Evolutionary conservation across 2,113 vertebrate genomes (phyloP).

Genomic region (Pipa parva): DNA sequence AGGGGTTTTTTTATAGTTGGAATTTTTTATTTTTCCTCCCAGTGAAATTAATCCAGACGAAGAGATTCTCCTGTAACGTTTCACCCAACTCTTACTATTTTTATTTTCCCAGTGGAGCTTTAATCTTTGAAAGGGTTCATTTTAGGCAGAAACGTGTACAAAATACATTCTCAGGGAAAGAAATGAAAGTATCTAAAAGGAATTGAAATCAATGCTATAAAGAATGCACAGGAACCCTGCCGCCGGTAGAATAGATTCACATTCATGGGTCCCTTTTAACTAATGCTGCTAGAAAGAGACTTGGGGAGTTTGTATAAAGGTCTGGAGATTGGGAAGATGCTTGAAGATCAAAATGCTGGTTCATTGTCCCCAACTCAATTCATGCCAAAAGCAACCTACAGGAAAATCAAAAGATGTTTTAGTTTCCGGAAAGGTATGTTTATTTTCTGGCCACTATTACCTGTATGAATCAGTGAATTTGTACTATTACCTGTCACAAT

Average conservation of each 20-base stretch:
- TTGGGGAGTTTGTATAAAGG: slow-evolving; percentile 33
- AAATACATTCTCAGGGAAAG: background rate
- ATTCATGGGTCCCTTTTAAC: background rate
- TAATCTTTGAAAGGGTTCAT: slow-evolving; percentile 29
- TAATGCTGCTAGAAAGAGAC: slow-evolving; percentile 49
- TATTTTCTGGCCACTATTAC: no score
- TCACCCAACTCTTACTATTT: slow-evolving; percentile 39
- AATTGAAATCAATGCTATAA: no score
- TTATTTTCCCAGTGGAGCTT: no score
- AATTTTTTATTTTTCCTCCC: background rate
- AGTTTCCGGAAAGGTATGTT: slow-evolving; percentile 81
- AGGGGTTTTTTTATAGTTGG: no score
- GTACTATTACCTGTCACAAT: no score
- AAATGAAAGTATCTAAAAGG: slow-evolving; percentile 39
- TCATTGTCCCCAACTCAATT: slow-evolving; percentile 66
- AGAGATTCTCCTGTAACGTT: slow-evolving; percentile 46
- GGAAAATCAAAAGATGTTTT: slow-evolving; percentile 76
- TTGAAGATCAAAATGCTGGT: slow-evolving; percentile 63
- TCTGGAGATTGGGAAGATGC: slow-evolving; percentile 64
- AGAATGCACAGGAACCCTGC: no score
- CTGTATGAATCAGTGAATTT: no score
- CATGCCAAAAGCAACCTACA: slow-evolving; percentile 72
- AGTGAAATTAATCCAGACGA: slow-evolving; percentile 41
- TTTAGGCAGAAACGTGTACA: slow-evolving; percentile 45
- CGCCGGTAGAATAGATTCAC: slow-evolving; percentile 39